Evolutionary conservation across 2,113 vertebrate genomes (phyloP), one percentile per base, ranked within the genome.

Genomic region (Ammospiza nelsoni): DNA sequence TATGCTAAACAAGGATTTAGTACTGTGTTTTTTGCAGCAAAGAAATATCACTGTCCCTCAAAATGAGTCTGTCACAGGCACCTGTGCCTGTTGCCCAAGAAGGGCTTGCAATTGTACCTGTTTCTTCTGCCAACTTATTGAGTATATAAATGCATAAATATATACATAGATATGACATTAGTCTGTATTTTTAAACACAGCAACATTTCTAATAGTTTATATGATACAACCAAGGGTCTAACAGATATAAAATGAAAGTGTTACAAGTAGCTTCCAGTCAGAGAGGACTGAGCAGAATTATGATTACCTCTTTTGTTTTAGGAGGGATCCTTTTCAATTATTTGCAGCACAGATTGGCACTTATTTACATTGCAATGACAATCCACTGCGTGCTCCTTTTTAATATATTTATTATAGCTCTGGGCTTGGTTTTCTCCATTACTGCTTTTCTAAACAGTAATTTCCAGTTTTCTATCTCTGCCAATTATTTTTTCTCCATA

Each of bases 291-390:
- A 94, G 35, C 15, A 76, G 82, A 88, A 90, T 87, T 87, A 84
- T 25, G 44, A 87, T 87, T 82, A 25, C 8, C 9, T 75, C 22
- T 80, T 94, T 76, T 74, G 46, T 61, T 55, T 94, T 73, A 87
- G 49, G 69, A 90, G 41, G 25, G 10, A 85, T 80, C 19, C 5
- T 94, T 82, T 93, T 61, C 55, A 59, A 57, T 67, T 89, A 68
- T 90, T 79, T 87, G 63, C 67, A 54, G n/a, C 54, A 71, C n/a
- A 92, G 63, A 69, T 52, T 86, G 72, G 35, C 39, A 81, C 61
- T 94, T 92, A 93, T 84, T 92, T 94, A 90, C 48, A 75, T 21
- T 79, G 62, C 33, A 68, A n/a, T 48, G 66, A n/a, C 63, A 88
- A 67, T 90, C 87, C 65, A 63, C 48, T 63, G 9, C 35, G 39